A percentile compares a stretch with the other conserved stretches of the same genome.
Conservation (phyloP, 2,888 invertebrate genomes). For the Apoderus coryli region DNA sequence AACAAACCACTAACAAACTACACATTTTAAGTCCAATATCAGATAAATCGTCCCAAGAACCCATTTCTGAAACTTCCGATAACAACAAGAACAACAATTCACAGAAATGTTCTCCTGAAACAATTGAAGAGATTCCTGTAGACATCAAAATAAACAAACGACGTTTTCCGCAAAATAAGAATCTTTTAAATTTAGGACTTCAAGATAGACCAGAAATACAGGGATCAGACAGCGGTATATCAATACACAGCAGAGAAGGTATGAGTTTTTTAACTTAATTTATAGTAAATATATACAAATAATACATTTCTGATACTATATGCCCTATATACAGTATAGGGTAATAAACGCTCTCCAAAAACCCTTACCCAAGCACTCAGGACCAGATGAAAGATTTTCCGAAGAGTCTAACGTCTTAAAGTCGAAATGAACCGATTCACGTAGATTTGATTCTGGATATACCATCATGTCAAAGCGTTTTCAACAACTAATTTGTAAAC, state of each 20-base stretch:
- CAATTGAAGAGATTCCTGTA: conserved; percentile 29
- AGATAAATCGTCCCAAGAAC: conserved; percentile 80
- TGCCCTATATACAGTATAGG: too few species aligned
- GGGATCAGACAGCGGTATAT: conserved; percentile 80
- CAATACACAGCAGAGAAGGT: conserved; percentile 68
- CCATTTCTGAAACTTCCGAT: conserved; percentile 68
- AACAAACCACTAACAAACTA: conserved; percentile 54
- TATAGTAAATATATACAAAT: too few species aligned
- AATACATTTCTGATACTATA: too few species aligned
- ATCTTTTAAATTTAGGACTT: conserved; percentile 51
- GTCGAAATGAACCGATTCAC: too few species aligned
- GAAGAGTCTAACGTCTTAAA: too few species aligned
- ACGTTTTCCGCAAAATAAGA: conserved; percentile 61
- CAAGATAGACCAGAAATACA: conserved; percentile 61
- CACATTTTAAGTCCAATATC: conserved; percentile 82
- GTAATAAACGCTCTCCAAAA: too few species aligned
- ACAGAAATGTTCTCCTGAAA: conserved; percentile 63
- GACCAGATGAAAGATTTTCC: too few species aligned
- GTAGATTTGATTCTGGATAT: too few species aligned
- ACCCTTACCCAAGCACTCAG: too few species aligned
- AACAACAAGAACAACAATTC: conserved; percentile 67
- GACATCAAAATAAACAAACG: conserved; percentile 44
- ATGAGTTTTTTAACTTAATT: too few species aligned
- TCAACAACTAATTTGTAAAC: too few species aligned
- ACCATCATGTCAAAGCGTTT: too few species aligned